These are phyloP conservation scores for Morone saxatilis DNA, from an alignment of 2,113 vertebrate genomes.

Conservation along the genomic window DNA sequence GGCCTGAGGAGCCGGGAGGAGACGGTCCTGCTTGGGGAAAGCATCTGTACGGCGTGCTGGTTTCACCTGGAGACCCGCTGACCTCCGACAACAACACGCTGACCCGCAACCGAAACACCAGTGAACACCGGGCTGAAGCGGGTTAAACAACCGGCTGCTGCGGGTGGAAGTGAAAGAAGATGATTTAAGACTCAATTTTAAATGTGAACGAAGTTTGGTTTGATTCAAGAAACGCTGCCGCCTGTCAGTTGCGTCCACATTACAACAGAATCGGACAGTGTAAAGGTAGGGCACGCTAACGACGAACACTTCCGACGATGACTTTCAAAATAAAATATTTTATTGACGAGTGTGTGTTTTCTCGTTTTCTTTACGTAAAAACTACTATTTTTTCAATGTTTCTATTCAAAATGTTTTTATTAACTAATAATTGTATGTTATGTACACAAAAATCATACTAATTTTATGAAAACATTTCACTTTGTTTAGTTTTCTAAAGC, in stretches of 20 bases:
- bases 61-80: conserved; percentile 32
- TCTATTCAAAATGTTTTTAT: too few relatives aligned
- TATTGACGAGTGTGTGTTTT: neutral
- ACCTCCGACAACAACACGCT: conserved; percentile 22
- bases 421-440: rapidly evolving
- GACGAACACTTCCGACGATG: neutral
- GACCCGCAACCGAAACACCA: neutral
- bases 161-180: rapidly evolving
- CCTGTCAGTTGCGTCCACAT: neutral
- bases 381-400: too few relatives aligned
- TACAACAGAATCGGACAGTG: rapidly evolving
- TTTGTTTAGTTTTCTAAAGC: neutral
- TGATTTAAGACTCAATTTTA: rapidly evolving
- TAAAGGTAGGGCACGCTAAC: rapidly evolving
- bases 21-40: conserved; percentile 59
- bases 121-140: neutral
- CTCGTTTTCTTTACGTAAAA: neutral
- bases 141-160: neutral
- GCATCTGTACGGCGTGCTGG: conserved; percentile 52
- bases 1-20: conserved; percentile 63
- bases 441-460: neutral
- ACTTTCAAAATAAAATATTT: conserved; percentile 46
- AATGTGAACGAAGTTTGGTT: neutral
- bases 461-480: neutral
- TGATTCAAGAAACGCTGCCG: neutral